phyloP scores from a whole-genome alignment of 2,888 invertebrate genomes.

The Hecatera dysodea region DNA sequence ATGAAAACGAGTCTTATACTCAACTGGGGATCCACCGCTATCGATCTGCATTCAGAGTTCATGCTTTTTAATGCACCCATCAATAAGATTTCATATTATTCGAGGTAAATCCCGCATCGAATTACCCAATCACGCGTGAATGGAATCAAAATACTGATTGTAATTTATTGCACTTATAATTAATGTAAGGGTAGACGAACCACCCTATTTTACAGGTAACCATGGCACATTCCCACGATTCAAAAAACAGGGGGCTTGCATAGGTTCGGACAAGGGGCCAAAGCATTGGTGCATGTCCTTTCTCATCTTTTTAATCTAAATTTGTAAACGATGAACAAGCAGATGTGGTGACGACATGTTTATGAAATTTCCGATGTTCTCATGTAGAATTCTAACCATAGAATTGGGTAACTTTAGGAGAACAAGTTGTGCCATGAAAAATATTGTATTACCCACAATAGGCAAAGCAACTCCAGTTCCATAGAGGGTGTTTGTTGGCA shows the following conservation, averaged over 20 bases:
- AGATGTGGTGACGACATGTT: conserved; percentile 70
- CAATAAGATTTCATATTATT: conserved; percentile 54
- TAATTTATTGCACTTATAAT: conserved; percentile 88
- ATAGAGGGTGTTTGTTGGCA: neutral
- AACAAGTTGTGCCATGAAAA: conserved; percentile 1
- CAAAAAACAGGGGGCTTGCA: conserved; percentile 79
- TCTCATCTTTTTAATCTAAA: conserved; percentile 68
- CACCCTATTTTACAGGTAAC: conserved; percentile 81
- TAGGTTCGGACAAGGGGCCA: conserved; percentile 80
- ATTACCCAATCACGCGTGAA: conserved; percentile 82
- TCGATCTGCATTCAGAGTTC: conserved; percentile 52
- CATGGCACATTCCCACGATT: conserved; percentile 83
- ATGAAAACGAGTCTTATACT: conserved; percentile 6
- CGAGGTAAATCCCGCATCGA: conserved; percentile 72
- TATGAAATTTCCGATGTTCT: conserved; percentile 67
- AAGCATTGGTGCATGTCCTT: conserved; percentile 79
- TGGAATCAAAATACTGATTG: conserved; percentile 86
- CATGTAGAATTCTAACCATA: conserved; percentile 60
- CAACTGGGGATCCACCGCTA: neutral
- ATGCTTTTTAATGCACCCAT: conserved; percentile 39
- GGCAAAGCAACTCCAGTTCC: neutral
- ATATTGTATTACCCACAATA: neutral
- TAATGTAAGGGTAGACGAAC: conserved; percentile 78
- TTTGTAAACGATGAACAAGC: conserved; percentile 67
- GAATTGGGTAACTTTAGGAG: conserved; percentile 37